Conservation (phyloP, 2,113 vertebrate genomes). For the Prunella fulvescens region DNA sequence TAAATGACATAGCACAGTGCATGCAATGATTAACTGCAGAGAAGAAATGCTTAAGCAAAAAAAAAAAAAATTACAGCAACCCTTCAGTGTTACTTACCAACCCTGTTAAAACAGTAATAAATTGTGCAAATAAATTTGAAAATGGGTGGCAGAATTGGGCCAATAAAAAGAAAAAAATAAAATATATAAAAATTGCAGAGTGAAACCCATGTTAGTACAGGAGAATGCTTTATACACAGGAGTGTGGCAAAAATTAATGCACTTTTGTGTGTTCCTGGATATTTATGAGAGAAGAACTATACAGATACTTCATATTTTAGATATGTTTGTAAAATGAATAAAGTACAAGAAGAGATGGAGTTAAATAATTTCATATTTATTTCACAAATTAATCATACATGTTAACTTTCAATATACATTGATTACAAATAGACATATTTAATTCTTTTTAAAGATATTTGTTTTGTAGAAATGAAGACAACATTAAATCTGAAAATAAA, state of each 20-base stretch:
- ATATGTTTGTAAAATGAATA: not conserved
- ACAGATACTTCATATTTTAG: not conserved
- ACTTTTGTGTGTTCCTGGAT: not conserved
- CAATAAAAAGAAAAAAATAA: not conserved
- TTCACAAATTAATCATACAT: constrained; percentile 48
- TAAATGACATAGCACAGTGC: not conserved
- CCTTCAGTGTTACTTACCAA: not conserved
- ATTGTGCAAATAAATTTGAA: not conserved
- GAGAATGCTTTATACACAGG: not conserved
- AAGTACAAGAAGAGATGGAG: not conserved
- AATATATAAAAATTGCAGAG: not conserved
- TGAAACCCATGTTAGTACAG: not conserved
- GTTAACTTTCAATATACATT: constrained; percentile 16
- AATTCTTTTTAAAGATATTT: not conserved
- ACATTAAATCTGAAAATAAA: not conserved
- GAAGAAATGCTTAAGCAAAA: not conserved
- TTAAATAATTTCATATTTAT: constrained; percentile 56
- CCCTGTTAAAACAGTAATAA: not conserved
- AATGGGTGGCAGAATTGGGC: not conserved
- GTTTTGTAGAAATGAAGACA: not conserved
- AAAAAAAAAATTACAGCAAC: not conserved
- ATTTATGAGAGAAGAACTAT: not conserved
- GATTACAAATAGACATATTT: constrained; percentile 3
- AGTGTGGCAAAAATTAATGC: not conserved
- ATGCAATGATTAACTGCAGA: not conserved